Evolutionary conservation across 30 jellyfish, hydroid and myxozoan species (phyloP).

Genomic region (Aurelia coerulea): DNA sequence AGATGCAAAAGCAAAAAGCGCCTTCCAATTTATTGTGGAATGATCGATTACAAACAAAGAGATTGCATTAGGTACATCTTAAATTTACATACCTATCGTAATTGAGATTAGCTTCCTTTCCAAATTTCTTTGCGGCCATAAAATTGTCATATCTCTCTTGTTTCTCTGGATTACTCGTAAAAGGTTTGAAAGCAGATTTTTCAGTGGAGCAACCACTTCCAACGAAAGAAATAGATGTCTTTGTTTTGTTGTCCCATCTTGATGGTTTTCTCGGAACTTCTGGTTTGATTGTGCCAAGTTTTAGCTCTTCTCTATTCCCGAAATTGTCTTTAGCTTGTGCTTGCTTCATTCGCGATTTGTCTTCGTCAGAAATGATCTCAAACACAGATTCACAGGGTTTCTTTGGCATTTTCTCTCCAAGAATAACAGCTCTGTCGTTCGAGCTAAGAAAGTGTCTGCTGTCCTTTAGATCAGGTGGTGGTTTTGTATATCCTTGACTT

Average conservation of each 20-base stretch:
- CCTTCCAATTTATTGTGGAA: no score
- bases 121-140: conserved; percentile 51
- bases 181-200: conserved; percentile 75
- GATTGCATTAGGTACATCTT: no score
- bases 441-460: conserved; percentile 42
- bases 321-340: background rate
- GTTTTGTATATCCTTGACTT: background rate
- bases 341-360: conserved; percentile 7
- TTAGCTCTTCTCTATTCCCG: background rate
- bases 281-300: conserved; percentile 9
- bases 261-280: conserved; percentile 40
- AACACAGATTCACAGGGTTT: conserved; percentile 42
- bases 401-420: conserved; percentile 68
- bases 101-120: conserved; percentile 32
- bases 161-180: conserved; percentile 79
- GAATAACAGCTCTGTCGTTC: conserved; percentile 70
- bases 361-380: conserved; percentile 47
- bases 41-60: no score
- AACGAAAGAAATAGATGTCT: background rate
- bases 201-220: conserved; percentile 19
- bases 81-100: conserved; percentile 70
- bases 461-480: background rate
- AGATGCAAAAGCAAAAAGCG: no score
- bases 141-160: conserved; percentile 86
- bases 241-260: conserved; percentile 51